A percentile compares a stretch with the other conserved stretches of the same genome.
Evolutionary conservation across 2,888 invertebrate species (phyloP).

Genomic region (Euproctis similis): DNA sequence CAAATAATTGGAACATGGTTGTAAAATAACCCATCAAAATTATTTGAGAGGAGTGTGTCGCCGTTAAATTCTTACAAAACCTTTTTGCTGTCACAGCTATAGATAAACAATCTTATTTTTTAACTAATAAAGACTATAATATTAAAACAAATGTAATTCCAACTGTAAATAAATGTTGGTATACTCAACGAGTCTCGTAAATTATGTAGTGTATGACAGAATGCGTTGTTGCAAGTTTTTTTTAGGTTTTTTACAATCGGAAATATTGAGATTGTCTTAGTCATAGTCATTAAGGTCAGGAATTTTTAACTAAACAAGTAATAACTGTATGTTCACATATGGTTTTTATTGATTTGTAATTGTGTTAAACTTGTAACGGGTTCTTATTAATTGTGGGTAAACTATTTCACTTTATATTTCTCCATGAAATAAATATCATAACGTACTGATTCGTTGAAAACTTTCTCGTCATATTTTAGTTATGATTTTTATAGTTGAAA

Average conservation of each 20-base stretch:
- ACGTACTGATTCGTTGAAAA: too few species aligned
- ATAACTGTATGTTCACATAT: constrained; percentile 8
- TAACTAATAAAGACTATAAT: constrained; percentile 25
- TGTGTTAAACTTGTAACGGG: too few species aligned
- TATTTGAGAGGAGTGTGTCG: constrained; percentile 53
- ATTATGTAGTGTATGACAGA: constrained; percentile 67
- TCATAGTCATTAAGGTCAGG: constrained; percentile 25
- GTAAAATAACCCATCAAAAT: constrained; percentile 73
- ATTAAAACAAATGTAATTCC: constrained; percentile 5
- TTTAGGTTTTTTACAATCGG: constrained; percentile 55
- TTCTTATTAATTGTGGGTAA: too few species aligned
- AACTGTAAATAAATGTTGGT: constrained; percentile 22
- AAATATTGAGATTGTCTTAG: constrained; percentile 50
- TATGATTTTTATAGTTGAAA: too few species aligned
- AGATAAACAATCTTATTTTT: too few species aligned
- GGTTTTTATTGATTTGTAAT: too few species aligned
- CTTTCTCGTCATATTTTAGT: too few species aligned
- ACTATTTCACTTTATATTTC: too few species aligned
- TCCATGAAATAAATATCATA: too few species aligned
- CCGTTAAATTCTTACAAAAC: constrained; percentile 35
- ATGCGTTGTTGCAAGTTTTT: constrained; percentile 60
- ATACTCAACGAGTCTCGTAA: constrained; percentile 51
- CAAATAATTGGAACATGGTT: constrained; percentile 65
- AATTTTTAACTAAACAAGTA: constrained; percentile 16
- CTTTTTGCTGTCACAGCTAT: too few species aligned